A percentile compares a stretch with the other conserved stretches of the same genome.
phyloP scores from a whole-genome alignment of 2,113 vertebrate species.

The Monarcha castaneiventris region DNA sequence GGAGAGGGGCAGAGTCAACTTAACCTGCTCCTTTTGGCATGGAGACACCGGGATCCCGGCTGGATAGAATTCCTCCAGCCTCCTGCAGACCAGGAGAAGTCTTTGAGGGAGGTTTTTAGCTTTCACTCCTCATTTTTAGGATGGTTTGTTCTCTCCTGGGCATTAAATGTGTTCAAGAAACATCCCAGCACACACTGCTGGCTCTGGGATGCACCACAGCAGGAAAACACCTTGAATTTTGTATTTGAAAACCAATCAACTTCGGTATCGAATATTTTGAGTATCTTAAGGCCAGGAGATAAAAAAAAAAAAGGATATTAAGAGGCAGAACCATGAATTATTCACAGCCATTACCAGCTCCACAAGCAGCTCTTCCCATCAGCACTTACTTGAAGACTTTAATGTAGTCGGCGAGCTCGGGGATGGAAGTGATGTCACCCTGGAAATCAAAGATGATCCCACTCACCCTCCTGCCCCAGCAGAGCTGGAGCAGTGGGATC shows the following conservation, averaged over 20 bases:
- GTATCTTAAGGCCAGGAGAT: neutral
- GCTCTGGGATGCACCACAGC: neutral
- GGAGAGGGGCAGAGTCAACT: neutral
- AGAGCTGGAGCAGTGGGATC: accelerated
- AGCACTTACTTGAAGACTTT: conserved; percentile 99
- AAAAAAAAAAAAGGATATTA: neutral
- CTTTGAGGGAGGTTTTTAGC: neutral
- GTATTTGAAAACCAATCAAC: neutral
- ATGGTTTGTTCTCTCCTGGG: neutral
- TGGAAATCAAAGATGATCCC: conserved; percentile 56
- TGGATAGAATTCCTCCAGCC: neutral
- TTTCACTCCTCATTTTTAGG: neutral
- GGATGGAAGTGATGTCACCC: conserved; percentile 99
- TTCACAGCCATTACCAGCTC: conserved; percentile 33
- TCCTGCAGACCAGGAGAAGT: neutral
- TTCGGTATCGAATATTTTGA: neutral
- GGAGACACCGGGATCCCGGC: accelerated
- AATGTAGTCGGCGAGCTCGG: conserved; percentile 95
- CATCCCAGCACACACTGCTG: neutral
- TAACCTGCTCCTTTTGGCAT: conserved; percentile 21
- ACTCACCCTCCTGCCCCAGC: neutral
- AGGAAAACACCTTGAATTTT: neutral
- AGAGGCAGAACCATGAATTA: neutral
- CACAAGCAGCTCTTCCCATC: neutral
- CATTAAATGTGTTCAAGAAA: neutral